Base-by-base conservation (phyloP, 2,113 vertebrate species). In the Cyanocitta stelleri region DNA sequence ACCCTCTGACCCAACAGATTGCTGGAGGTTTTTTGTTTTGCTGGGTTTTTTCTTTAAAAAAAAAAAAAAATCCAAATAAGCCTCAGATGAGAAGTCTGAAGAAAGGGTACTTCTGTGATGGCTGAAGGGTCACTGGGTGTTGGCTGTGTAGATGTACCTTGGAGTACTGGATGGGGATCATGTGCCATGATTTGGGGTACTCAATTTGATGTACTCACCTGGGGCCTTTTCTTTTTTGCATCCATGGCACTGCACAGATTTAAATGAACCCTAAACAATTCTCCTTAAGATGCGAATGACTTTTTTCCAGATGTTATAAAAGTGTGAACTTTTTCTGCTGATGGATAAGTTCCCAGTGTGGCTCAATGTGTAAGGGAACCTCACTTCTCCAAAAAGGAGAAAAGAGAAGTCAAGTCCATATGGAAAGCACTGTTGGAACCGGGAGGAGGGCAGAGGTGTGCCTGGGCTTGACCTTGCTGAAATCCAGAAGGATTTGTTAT, bases 71-170 rank as follows among this genome's bases (percentile, higher is more conserved):
- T 15, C 10, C n/a, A 56, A 75, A 26, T 41, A 49, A 78, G 29
- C 21, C 18, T 92, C 21, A 43, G 27, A 26, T 77, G 67, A 74
- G 84, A 62, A 26, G 24, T 46, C 22, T 52, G 35, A 72, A 55
- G 23, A n/a, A 26, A 49, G 9, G 12, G 10, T 68, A 10, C 15
- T 19, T 29, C 29, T 35, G 52, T 37, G 90, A 4, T 80, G 51
- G 75, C 37, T 69, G 44, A 39, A 55, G 63, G 12, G 7, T 68
- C 1, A 1, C 33, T 55, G 18, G 4, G 4, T 85, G 52, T 37
- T 11, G 0, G 30, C 68, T 2, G 0, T 35, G n/a, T 10, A 18
- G 67, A 18, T 2, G 6, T 7, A 7, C 18, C 56, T 61, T 44
- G 29, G 61, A 82, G 66, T 23, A 3, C 49, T 62, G 71, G 27